phyloP scores from a whole-genome alignment of 2,797 vertebrate species.

The Trachurus trachurus region DNA sequence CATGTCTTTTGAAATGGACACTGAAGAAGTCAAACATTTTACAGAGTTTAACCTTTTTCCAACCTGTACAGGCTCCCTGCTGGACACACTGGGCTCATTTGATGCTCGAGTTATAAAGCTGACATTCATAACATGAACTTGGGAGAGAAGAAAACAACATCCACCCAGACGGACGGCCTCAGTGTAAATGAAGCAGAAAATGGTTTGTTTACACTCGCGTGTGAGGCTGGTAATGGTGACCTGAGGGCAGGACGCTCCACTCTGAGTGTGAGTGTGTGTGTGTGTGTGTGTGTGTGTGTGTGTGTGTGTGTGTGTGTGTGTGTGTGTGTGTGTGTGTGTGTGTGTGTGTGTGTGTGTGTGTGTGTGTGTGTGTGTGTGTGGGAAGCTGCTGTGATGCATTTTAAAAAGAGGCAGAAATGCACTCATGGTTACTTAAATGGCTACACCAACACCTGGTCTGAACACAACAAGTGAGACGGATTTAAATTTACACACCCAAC shows the following conservation, averaged over 20 bases:
- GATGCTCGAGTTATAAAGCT: background rate
- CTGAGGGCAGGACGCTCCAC: background rate
- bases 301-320: background rate
- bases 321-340: background rate
- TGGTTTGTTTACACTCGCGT: conserved; percentile 4
- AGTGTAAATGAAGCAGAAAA: conserved; percentile 4
- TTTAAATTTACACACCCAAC: background rate
- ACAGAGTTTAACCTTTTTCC: too few relatives aligned
- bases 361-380: background rate
- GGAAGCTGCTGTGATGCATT: background rate
- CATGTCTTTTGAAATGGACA: too few relatives aligned
- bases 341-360: background rate
- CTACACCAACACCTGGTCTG: background rate
- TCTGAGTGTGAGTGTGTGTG: background rate
- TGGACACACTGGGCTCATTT: background rate
- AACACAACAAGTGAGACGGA: background rate
- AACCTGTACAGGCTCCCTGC: too few relatives aligned
- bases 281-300: background rate
- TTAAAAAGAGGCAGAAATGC: background rate
- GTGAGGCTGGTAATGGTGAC: conserved; percentile 5
- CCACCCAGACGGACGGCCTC: background rate
- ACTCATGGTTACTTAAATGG: background rate
- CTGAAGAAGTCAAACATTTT: too few relatives aligned
- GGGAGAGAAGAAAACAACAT: background rate
- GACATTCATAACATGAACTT: background rate